A percentile compares a stretch with the other conserved stretches of the same genome.
Conservation (phyloP, 92 coral and sea anemone genomes). For the Muricea muricata region DNA sequence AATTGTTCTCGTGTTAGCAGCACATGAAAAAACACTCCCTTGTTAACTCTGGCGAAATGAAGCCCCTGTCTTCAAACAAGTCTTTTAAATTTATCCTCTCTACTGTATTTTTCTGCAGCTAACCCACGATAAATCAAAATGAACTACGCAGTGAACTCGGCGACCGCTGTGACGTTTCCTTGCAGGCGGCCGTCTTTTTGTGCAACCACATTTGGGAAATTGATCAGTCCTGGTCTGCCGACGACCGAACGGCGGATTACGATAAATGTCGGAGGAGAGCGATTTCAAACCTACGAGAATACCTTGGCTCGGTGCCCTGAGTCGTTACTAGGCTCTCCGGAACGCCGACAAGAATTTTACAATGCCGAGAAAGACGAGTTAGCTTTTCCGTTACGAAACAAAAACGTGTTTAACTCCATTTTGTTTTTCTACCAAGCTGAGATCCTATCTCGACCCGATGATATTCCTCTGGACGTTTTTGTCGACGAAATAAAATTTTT, state of each 20-base stretch:
- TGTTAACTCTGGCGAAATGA: too few species aligned
- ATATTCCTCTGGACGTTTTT: constrained; percentile 74
- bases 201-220: neutral
- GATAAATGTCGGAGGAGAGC: constrained; percentile 96
- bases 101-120: neutral
- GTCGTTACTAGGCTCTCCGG: constrained; percentile 83
- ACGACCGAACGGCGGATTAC: constrained; percentile 67
- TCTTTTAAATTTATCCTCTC: neutral
- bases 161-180: neutral
- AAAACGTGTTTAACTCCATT: constrained; percentile 83
- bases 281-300: constrained; percentile 93
- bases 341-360: constrained; percentile 69
- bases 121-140: neutral
- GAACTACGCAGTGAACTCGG: neutral
- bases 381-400: constrained; percentile 71
- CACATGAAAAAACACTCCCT: too few species aligned
- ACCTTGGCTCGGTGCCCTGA: constrained; percentile 85
- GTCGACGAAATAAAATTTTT: constrained; percentile 78
- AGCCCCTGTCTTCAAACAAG: too few species aligned
- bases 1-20: too few species aligned
- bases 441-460: constrained; percentile 85
- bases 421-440: constrained; percentile 91
- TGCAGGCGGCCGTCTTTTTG: neutral
- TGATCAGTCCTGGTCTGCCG: neutral
- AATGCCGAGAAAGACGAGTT: constrained; percentile 66